phyloP scores from a whole-genome alignment of 2,113 vertebrate genomes.

The Anas platyrhynchos region DNA sequence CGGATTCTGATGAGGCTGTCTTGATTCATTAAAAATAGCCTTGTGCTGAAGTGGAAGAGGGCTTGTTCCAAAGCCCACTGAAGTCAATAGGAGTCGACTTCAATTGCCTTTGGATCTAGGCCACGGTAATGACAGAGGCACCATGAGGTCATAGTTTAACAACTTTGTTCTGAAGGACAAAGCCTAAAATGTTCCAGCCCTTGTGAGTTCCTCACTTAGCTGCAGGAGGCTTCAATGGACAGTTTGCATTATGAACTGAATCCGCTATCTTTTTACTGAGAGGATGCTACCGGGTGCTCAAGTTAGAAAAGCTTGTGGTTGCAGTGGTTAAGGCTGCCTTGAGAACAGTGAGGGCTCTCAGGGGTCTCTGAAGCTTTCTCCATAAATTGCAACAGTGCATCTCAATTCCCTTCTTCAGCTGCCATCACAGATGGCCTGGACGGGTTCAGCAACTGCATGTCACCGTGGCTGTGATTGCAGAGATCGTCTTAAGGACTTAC shows the following conservation, averaged over 20 bases:
- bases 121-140: background rate
- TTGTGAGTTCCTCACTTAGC: background rate
- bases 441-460: background rate
- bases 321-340: background rate
- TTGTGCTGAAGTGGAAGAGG: slow-evolving; percentile 40
- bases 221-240: background rate
- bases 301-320: slow-evolving; percentile 39
- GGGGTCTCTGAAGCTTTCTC: background rate
- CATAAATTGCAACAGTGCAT: background rate
- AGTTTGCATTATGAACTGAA: slow-evolving; percentile 1
- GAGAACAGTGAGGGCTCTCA: background rate
- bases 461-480: background rate
- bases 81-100: slow-evolving; percentile 36
- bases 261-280: background rate
- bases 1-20: background rate
- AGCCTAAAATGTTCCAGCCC: slow-evolving; percentile 28
- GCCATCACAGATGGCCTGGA: slow-evolving; percentile 35
- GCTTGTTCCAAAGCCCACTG: background rate
- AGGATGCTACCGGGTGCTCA: background rate
- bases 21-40: slow-evolving; percentile 42
- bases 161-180: slow-evolving; percentile 20
- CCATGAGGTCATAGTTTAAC: slow-evolving; percentile 52
- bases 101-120: slow-evolving; percentile 35
- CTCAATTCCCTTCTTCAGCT: slow-evolving; percentile 31
- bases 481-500: background rate